phyloP scores from a whole-genome alignment of 1,140 invertebrate genomes.

The Diachasmimorpha longicaudata region DNA sequence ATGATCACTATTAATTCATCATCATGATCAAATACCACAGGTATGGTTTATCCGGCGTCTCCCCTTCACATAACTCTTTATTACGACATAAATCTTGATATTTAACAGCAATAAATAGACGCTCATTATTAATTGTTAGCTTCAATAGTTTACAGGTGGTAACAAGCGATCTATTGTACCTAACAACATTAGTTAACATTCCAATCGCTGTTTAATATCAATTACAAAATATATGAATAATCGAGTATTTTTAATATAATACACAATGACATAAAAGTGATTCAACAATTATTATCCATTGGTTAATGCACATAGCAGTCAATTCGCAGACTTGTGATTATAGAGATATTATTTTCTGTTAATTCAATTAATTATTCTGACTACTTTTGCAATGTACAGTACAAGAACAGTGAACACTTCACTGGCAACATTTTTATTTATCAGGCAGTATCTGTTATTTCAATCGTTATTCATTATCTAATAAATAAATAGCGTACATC shows the following conservation, averaged over 20 bases:
- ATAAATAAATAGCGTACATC: not conserved
- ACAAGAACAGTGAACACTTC: constrained; percentile 30
- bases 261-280: constrained; percentile 20
- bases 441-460: constrained; percentile 9
- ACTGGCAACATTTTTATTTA: constrained; percentile 1
- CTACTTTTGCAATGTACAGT: constrained; percentile 60
- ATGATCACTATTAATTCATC: not conserved
- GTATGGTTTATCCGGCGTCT: not conserved
- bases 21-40: not conserved
- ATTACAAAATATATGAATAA: constrained; percentile 53
- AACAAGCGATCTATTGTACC: constrained; percentile 16
- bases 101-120: not conserved
- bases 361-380: constrained; percentile 40
- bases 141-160: constrained; percentile 29
- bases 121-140: not conserved
- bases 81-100: not conserved
- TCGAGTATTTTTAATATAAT: constrained; percentile 30
- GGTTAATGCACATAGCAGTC: constrained; percentile 5
- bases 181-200: constrained; percentile 12
- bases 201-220: constrained; percentile 36
- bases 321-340: not conserved
- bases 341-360: constrained; percentile 33
- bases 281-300: constrained; percentile 9
- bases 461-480: not conserved
- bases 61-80: not conserved